Percentiles rank a stretch among this genome's conserved stretches.
Evolutionary conservation across 2,797 vertebrate species (phyloP).

Genomic region (Agapornis canus): DNA sequence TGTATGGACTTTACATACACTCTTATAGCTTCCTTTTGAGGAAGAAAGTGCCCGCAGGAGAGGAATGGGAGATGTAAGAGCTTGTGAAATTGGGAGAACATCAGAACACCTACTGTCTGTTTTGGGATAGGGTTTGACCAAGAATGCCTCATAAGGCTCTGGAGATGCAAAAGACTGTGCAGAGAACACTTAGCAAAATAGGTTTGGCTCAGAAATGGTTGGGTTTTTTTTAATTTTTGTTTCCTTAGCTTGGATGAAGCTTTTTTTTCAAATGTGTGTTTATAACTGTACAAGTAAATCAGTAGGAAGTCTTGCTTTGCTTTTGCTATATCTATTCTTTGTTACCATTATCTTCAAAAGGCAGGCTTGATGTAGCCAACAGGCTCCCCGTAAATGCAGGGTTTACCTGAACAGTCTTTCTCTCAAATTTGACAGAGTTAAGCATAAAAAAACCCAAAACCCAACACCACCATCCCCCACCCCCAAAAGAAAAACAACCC

Average conservation of each 20-base stretch:
- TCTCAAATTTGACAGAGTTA: not conserved
- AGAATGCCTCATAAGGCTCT: not conserved
- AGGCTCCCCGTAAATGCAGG: not conserved
- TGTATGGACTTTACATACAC: not conserved
- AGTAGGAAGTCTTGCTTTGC: not conserved
- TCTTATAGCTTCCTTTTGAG: not conserved
- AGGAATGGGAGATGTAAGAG: not conserved
- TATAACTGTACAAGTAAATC: not conserved
- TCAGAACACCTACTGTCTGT: not conserved
- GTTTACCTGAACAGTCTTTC: not conserved
- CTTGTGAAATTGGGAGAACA: not conserved
- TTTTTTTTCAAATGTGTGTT: not conserved
- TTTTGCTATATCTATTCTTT: not conserved
- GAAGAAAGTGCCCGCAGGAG: not conserved
- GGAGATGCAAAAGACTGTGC: not conserved
- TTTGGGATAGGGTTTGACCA: not conserved
- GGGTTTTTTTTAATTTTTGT: rapidly evolving
- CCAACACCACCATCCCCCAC: rapidly evolving
- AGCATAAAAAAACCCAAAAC: not conserved
- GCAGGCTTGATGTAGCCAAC: not conserved
- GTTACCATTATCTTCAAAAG: not conserved
- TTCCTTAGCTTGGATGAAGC: not conserved
- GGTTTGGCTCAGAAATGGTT: not conserved
- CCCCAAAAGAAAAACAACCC: rapidly evolving
- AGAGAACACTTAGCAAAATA: not conserved